Base-by-base conservation (phyloP, 2,113 vertebrate species). In the Burhinus bistriatus region DNA sequence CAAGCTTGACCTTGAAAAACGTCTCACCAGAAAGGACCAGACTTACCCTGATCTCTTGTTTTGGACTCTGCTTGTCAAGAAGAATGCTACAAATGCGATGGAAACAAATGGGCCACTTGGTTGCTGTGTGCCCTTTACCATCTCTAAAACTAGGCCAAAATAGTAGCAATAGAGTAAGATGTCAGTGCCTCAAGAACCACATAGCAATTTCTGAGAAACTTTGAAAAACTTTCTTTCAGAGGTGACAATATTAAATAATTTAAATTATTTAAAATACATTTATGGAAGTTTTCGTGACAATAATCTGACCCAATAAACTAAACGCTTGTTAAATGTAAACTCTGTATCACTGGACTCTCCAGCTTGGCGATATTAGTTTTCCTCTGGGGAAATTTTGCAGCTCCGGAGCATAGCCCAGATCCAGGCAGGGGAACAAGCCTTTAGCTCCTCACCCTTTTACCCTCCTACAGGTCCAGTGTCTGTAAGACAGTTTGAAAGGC, bases 391-490 rank as follows among this genome's bases (percentile, higher is more conserved):
- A 83, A 73, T 44, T 38, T 17, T 57, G 44, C 54, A 77, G 10
- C 17, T 78, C 12, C 18, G 3, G 1, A 45, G 25, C 3, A 19
- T 34, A 85, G 61, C 22, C 47, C 52, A 71, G n/a, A 45, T 9
- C 20, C 27, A 83, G 34, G 47, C 10, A 87, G 58, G 9, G 4
- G 51, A 75, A 38, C 1, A 14, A 81, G 25, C 5, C 73, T 66
- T 18, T 21, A 36, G 66, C 34, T 85, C 70, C 51, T 49, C 45
- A 87, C 15, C 16, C 45, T 36, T 32, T 49, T 30, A 32, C 7
- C 3, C n/a, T 64, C n/a, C n/a, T 44, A 54, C 3, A 40, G 23
- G 38, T 8, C 14, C 30, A 1, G 0, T 23, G n/a, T 34, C 34
- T 49, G 9, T 36, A 81, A 86, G 25, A 12, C 5, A 9, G 15